Conservation (phyloP, 2,113 vertebrate species). For the Indicator indicator region DNA sequence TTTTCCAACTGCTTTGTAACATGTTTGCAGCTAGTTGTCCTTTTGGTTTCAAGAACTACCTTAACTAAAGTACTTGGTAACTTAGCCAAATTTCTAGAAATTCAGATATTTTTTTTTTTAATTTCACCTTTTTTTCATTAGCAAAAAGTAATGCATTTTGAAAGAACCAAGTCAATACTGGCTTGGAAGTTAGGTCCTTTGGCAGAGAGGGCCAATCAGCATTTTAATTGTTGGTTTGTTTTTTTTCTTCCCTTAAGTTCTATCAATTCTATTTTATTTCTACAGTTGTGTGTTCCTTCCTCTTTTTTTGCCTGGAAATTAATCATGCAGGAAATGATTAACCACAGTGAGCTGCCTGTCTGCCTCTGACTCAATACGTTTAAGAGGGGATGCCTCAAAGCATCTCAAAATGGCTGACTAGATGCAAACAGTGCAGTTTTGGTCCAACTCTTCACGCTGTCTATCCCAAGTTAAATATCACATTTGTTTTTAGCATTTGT, state of each 20-base stretch:
- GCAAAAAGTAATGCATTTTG: not conserved
- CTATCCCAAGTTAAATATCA: not conserved
- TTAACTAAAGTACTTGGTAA: not conserved
- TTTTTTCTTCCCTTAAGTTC: not conserved
- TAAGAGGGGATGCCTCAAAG: not conserved
- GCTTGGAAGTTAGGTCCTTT: not conserved
- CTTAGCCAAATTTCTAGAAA: not conserved
- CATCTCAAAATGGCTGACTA: slow-evolving; percentile 60
- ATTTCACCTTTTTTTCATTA: not conserved
- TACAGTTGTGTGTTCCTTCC: slow-evolving; percentile 60
- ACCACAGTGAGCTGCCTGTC: slow-evolving; percentile 70
- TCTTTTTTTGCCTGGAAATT: slow-evolving; percentile 69
- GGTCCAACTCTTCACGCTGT: not conserved
- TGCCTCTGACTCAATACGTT: slow-evolving; percentile 71
- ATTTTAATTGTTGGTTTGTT: not conserved
- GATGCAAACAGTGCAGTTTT: not conserved
- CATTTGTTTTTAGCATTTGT: not conserved
- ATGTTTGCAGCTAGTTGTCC: not conserved
- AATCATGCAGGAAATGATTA: slow-evolving; percentile 82
- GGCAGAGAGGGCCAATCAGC: not conserved
- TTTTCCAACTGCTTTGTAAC: not conserved
- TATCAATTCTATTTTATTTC: slow-evolving; percentile 41
- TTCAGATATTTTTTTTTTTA: not conserved
- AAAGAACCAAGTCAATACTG: not conserved
- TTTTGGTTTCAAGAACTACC: not conserved